A percentile compares a stretch with the other conserved stretches of the same genome.
Evolutionary conservation across 2,113 vertebrate genomes (phyloP).

Genomic region (Gnathonemus echidnorhynchus): DNA sequence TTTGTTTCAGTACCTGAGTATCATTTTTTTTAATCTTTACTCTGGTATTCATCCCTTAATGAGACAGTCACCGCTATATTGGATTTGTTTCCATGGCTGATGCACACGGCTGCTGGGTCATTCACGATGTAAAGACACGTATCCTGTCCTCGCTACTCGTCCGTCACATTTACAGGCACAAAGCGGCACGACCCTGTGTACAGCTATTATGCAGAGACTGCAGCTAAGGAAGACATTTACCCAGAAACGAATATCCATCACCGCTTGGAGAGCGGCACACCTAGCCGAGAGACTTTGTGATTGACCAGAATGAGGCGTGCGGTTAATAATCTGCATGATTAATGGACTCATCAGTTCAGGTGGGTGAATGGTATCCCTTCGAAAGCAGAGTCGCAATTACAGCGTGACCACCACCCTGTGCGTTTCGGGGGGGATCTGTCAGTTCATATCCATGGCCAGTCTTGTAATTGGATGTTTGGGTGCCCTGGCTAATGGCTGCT

Average conservation of each 20-base stretch:
- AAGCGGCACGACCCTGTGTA: neutral
- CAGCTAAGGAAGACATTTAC: neutral
- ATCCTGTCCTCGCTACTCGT: neutral
- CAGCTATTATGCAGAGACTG: neutral
- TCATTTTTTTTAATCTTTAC: neutral
- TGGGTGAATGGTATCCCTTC: neutral
- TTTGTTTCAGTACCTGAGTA: neutral
- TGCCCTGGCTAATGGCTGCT: neutral
- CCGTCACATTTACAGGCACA: neutral
- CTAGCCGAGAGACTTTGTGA: neutral
- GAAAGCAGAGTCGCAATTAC: neutral
- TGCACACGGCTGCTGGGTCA: neutral
- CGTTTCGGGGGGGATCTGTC: neutral
- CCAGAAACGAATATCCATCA: neutral
- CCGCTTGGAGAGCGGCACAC: neutral
- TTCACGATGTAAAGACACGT: neutral
- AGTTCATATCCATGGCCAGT: conserved; percentile 37
- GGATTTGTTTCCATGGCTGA: neutral
- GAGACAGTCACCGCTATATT: neutral
- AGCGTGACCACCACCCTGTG: neutral
- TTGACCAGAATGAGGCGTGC: neutral
- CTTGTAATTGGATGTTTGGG: neutral
- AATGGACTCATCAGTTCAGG: conserved; percentile 9
- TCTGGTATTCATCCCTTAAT: neutral
- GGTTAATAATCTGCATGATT: conserved; percentile 12